Percentiles rank a stretch among this genome's conserved stretches.
phyloP scores from a whole-genome alignment of 2,113 vertebrate species.

The Oreochromis tanganicae region DNA sequence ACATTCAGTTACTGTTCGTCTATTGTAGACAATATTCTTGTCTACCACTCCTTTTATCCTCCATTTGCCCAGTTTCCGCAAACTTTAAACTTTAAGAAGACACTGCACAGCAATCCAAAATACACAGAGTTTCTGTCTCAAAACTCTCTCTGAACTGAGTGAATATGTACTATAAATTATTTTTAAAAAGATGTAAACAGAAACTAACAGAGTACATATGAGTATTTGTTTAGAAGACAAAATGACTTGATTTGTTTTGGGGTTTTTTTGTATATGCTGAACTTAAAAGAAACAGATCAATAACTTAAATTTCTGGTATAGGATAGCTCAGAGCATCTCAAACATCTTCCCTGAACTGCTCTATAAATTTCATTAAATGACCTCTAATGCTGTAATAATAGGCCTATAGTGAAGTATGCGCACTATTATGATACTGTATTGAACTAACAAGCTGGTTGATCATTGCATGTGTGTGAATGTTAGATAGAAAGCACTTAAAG shows the following conservation, averaged over 20 bases:
- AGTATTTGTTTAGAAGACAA: neutral
- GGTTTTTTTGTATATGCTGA: fast-evolving
- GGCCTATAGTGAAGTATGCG: neutral
- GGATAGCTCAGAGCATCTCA: neutral
- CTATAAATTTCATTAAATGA: neutral
- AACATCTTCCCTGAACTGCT: neutral
- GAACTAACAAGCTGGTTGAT: neutral
- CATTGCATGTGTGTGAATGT: neutral
- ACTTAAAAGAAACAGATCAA: neutral
- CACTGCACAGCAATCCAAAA: neutral
- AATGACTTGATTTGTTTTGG: neutral
- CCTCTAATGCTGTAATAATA: neutral
- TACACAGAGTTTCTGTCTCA: neutral
- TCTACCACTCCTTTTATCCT: neutral
- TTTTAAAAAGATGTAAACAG: neutral
- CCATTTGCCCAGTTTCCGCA: neutral
- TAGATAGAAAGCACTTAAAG: neutral
- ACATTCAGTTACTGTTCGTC: neutral
- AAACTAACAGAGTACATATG: too few species aligned
- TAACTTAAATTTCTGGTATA: neutral
- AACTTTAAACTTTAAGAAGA: neutral
- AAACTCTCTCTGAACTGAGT: neutral
- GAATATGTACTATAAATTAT: neutral
- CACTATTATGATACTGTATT: neutral
- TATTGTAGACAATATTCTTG: neutral